Base-by-base conservation (phyloP, 2,888 invertebrate species). In the Dryobota labecula region DNA sequence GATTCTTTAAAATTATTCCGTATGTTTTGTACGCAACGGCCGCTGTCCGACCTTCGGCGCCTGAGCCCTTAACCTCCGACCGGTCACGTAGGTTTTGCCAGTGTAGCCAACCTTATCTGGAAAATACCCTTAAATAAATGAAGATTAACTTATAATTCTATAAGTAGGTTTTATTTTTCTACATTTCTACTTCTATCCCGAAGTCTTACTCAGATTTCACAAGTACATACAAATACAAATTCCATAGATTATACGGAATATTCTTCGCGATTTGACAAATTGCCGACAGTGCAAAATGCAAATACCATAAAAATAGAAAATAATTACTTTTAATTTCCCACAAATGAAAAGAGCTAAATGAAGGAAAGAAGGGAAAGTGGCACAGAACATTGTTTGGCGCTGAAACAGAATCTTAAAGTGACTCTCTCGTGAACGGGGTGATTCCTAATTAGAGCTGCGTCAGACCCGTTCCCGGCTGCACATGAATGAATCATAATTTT, bases 371-470 rank as follows among this genome's bases (percentile, higher is more conserved):
- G 66, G n/a, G 70, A 77, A 67, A 68, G 69, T 67, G 78, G 53
- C 62, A 66, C 73, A 64, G 49, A 73, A 82, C 78, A 66, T 71
- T 82, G 78, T 77, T 84, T 71, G 73, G 53, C 56, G 65, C 56
- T 82, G 61, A 82, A 76, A 82, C 74, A 78, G 83, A 84, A 74
- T 82, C 83, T 73, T 84, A 84, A 84, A 86, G 73, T 78, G 65
- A 68, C 66, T 66, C 18, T 18, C 30, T 53, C 1, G 27, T 65
- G 75, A 72, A 73, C 70, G 47, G 79, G 69, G 67, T 82, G 84
- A 70, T 84, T 72, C 71, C 65, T 84, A 84, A 82, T 82, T 82
- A 82, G 74, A 61, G 68, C 72, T 72, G 61, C 38, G 85, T 69
- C 66, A 65, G 56, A 41, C 38, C 49, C 63, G 47, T 62, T 80